Percentiles rank a stretch among this genome's conserved stretches.
These are phyloP conservation scores for Agrotis puta DNA, from an alignment of 2,888 invertebrate genomes.

Conservation along the genomic window DNA sequence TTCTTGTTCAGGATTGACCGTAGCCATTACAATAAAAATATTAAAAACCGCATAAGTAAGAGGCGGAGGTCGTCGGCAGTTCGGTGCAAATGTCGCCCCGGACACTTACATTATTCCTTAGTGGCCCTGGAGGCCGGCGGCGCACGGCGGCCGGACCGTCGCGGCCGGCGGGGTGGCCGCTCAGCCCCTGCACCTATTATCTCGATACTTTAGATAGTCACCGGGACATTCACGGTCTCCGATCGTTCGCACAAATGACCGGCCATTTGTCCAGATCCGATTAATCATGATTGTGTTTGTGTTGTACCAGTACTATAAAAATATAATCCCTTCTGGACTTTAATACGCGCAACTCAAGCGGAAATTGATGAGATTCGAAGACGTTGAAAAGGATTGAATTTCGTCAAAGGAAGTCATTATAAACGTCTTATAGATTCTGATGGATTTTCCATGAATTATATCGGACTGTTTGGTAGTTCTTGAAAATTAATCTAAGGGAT, in stretches of 20 bases:
- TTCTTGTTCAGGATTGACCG: constrained; percentile 78
- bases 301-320: constrained; percentile 82
- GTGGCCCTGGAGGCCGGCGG: constrained; percentile 74
- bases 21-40: constrained; percentile 93
- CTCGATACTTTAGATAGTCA: constrained; percentile 91
- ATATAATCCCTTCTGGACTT: constrained; percentile 83
- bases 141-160: constrained; percentile 65
- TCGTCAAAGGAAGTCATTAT: constrained; percentile 83
- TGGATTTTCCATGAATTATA: constrained; percentile 84
- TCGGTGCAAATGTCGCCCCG: constrained; percentile 91
- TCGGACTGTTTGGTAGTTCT: constrained; percentile 77
- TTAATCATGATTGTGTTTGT: constrained; percentile 90
- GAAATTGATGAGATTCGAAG: constrained; percentile 70
- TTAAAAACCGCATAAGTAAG: constrained; percentile 91
- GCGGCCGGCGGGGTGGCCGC: constrained; percentile 58
- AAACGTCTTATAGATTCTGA: constrained; percentile 76
- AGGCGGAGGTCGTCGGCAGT: constrained; percentile 90
- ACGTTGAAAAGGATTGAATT: constrained; percentile 85
- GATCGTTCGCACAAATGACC: constrained; percentile 89
- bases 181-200: constrained; percentile 87
- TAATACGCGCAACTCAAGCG: constrained; percentile 74
- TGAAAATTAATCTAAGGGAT: constrained; percentile 82
- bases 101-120: constrained; percentile 90
- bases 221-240: constrained; percentile 85
- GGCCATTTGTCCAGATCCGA: constrained; percentile 89